Base-by-base conservation (phyloP, 2,113 vertebrate genomes). In the Trematomus loennbergii region DNA sequence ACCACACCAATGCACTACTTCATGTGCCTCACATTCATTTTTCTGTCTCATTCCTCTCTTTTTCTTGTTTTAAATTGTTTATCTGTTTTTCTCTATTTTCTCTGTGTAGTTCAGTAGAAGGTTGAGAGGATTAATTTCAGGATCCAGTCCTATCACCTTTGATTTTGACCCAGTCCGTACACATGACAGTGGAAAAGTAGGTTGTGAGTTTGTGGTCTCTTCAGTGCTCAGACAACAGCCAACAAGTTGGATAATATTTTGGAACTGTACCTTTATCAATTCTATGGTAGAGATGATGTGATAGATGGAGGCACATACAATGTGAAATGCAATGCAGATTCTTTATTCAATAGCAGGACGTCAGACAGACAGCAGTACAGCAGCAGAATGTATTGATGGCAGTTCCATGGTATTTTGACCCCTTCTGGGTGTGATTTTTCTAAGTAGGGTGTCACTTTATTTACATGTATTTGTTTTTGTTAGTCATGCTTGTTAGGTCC, bases 121-220 rank as follows among this genome's bases (percentile, higher is more conserved):
- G 9, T 72, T 72, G 12, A 62, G 55, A 61, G 9, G 55, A 49
- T 68, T 58, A 17, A 17, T 55, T 40, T 67, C 17, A 40, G 36
- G 36, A 40, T 40, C 36, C 0, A 8, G 9, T 43, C 5, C n/a
- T 43, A 1, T 53, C 18, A 6, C 13, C 25, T 54, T 12, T 66
- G 49, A 15, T 63, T 62, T 59, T 33, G 60, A 59, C 15, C 64
- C 40, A 46, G 11, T 64, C 68, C 20, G 3, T 53, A 29, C 16
- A 50, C 62, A 69, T 57, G 7, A 58, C 11, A 71, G 33, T n/a
- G 7, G 25, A 40, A 53, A 79, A 49, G 50, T 63, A 49, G 40
- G 50, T 48, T 63, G 25, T 62, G 40, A 40, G 55, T 50, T 58
- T 62, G 12, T 74, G 36, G 46, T 22, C 15, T 55, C 6, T 15